These are phyloP conservation scores for Thomomys bottae DNA, from an alignment of 2,113 vertebrate genomes.

Conservation along the genomic window DNA sequence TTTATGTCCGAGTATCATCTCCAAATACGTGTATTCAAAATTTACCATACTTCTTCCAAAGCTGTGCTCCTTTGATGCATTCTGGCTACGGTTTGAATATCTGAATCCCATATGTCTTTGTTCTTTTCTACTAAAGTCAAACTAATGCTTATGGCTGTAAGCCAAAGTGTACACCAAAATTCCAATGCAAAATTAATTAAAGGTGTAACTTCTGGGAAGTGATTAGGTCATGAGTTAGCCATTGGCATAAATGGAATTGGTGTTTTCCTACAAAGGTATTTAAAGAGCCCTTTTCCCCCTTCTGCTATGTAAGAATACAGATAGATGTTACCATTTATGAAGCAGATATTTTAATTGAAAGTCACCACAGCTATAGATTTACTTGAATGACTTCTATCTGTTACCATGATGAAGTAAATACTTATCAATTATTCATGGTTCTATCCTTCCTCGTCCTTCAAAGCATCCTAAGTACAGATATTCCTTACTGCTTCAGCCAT, in stretches of 20 bases:
- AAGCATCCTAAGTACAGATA: neutral
- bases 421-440: neutral
- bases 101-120: neutral
- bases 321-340: neutral
- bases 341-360: neutral
- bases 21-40: neutral
- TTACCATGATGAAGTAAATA: neutral
- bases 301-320: no score
- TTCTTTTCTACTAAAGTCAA: neutral
- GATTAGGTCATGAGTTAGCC: neutral
- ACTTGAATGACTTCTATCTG: neutral
- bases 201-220: neutral
- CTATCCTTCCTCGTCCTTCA: neutral
- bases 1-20: neutral
- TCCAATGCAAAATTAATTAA: neutral
- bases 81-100: neutral
- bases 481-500: neutral
- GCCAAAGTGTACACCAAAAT: neutral
- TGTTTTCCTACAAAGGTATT: neutral
- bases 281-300: rapidly evolving
- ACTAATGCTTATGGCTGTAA: no score
- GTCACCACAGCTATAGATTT: neutral
- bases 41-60: neutral
- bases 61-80: neutral
- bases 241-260: neutral